Evolutionary conservation across 2,113 vertebrate genomes (phyloP).

Genomic region (Lates calcarifer): DNA sequence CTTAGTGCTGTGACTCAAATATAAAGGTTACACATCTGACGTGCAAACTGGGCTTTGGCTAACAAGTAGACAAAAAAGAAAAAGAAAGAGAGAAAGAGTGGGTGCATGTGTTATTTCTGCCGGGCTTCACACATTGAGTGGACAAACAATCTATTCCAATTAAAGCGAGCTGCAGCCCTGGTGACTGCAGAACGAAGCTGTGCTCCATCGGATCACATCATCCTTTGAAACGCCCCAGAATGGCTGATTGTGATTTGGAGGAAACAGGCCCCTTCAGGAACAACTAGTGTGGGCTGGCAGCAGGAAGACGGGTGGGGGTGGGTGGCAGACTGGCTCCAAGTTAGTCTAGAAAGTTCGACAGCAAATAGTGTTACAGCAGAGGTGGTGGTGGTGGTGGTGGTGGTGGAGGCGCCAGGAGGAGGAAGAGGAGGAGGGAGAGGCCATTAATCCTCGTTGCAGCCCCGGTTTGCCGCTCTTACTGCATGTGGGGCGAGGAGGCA

Average conservation of each 20-base stretch:
- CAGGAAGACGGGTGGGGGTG: slow-evolving; percentile 8
- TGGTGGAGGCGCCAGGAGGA: slow-evolving; percentile 11
- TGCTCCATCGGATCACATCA: slow-evolving; percentile 75
- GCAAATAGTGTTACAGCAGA: slow-evolving; percentile 34
- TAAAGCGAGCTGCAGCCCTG: slow-evolving; percentile 70
- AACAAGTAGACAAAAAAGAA: slow-evolving; percentile 1
- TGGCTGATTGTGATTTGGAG: slow-evolving; percentile 68
- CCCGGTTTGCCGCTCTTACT: slow-evolving; percentile 54
- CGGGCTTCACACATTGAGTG: slow-evolving; percentile 70
- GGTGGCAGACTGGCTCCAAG: slow-evolving; percentile 35
- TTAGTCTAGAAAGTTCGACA: slow-evolving; percentile 63
- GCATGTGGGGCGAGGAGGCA: slow-evolving; percentile 61
- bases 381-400: slow-evolving; percentile 6
- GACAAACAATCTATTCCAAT: slow-evolving; percentile 84
- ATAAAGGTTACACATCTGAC: neutral
- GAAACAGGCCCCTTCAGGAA: slow-evolving; percentile 68
- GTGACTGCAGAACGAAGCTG: slow-evolving; percentile 61
- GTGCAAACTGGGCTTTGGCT: neutral
- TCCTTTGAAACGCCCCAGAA: slow-evolving; percentile 71
- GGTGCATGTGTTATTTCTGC: slow-evolving; percentile 72
- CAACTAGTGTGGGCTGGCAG: slow-evolving; percentile 53
- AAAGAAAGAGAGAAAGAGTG: slow-evolving; percentile 24
- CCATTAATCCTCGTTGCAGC: slow-evolving; percentile 66
- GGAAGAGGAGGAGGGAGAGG: slow-evolving; percentile 33
- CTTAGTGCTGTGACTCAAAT: neutral